Base-by-base conservation (phyloP, 2,888 invertebrate species). In the Germaria angustata region DNA sequence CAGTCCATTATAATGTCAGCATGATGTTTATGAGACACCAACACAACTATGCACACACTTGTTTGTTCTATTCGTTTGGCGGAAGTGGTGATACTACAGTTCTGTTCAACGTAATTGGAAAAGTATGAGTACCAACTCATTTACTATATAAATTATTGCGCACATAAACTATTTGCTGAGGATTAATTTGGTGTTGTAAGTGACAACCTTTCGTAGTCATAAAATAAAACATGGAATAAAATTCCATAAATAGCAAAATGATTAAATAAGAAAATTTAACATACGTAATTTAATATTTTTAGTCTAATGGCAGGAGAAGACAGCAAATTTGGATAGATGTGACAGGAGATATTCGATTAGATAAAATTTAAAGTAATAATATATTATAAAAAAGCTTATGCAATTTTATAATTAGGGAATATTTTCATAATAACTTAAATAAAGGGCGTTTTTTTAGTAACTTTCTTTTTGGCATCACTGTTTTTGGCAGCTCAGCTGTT, bases 1-100 rank as follows among this genome's bases (percentile, higher is more conserved):
- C 72, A 80, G 72, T 80, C 66, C 72, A 80, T 80, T 61, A 66
- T 73, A 73, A 73, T 80, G 72, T 73, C 79, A 80, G 72, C 59
- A 73, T 51, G 59, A 68, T 73, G 66, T 66, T 80, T 66, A 73
- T 61, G 39, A 66, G 17, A 28, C 32, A 22, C 57, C 59, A 41
- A 44, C 39, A 24, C 68, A 41, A 2, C 36, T 4, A 11, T 7
- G n/a, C 7, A 59, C 22, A 77, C 59, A 73, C 66, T 73, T 73
- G 79, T 80, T n/a, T 72, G 71, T 79, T 51, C 2, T 24, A 34
- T 49, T 51, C 41, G 8, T 24, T 51, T 24, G 51, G 22, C 41
- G 53, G 34, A 17, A 61, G 24, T 77, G 32, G 24, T 53, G 9
- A 22, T 20, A 15, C 7, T 17, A 4, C 36, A 51, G 20, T 49